Evolutionary conservation across 2,113 vertebrate species (phyloP).

Genomic region (Picathartes gymnocephalus): DNA sequence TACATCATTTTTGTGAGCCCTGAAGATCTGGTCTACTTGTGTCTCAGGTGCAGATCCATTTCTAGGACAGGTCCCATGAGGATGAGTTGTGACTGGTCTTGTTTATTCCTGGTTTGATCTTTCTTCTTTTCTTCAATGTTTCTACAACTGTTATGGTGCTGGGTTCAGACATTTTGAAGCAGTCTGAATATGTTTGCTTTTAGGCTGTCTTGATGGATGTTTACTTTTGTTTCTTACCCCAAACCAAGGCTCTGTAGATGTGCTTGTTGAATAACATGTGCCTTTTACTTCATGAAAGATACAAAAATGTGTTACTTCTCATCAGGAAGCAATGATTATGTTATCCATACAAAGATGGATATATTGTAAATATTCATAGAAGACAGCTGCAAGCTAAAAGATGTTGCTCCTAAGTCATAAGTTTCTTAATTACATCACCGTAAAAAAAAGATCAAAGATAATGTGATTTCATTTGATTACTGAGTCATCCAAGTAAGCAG

Average conservation of each 20-base stretch:
- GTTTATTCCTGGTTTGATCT: neutral
- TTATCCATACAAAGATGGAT: constrained; percentile 26
- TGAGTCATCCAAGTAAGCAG: constrained; percentile 42
- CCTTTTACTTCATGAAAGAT: constrained; percentile 14
- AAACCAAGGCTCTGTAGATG: neutral
- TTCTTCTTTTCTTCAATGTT: neutral
- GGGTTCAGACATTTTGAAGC: neutral
- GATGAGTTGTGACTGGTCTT: neutral
- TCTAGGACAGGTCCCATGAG: neutral
- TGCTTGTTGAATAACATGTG: constrained; percentile 23
- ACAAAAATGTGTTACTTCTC: constrained; percentile 20
- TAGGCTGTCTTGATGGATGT: neutral
- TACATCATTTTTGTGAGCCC: neutral
- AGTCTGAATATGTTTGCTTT: neutral
- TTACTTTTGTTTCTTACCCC: neutral
- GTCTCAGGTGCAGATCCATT: neutral
- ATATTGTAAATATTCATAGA: constrained; percentile 29
- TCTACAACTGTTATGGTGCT: neutral
- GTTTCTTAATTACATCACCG: constrained; percentile 54
- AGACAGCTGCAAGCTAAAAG: constrained; percentile 57
- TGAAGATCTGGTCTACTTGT: neutral
- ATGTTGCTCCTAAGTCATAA: constrained; percentile 47
- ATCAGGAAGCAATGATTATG: constrained; percentile 31
- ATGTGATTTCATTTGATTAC: constrained; percentile 57
- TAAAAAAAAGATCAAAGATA: constrained; percentile 59